phyloP scores from a whole-genome alignment of 2,797 vertebrate species.

The Macrochelys suwanniensis region DNA sequence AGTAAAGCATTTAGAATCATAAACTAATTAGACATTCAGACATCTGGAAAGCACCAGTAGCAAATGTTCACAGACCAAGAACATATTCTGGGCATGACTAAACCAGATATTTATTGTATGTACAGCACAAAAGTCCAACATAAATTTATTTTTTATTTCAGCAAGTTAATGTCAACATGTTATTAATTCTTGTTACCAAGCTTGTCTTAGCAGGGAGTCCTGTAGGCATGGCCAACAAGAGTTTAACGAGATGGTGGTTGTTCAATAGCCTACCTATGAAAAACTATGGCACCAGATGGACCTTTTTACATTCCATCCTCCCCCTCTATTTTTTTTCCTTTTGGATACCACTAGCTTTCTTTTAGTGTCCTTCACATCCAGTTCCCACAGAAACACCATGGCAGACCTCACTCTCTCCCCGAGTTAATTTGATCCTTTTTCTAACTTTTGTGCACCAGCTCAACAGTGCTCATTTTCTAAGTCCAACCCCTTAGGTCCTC shows the following conservation, averaged over 20 bases:
- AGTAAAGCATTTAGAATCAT: conserved; percentile 40
- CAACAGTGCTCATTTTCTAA: not conserved
- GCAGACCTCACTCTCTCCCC: not conserved
- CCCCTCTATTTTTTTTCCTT: not conserved
- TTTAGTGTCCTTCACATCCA: not conserved
- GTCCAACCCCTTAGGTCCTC: not conserved
- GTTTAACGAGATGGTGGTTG: conserved; percentile 27
- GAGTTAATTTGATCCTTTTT: not conserved
- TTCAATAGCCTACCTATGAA: conserved; percentile 9
- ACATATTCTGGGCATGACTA: not conserved
- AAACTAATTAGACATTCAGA: conserved; percentile 70
- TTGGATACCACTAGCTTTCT: not conserved
- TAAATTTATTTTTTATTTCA: conserved; percentile 37
- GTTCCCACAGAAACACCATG: not conserved
- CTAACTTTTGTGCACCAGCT: not conserved
- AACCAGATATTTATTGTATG: conserved; percentile 8
- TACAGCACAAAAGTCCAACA: conserved; percentile 47
- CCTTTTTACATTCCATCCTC: conserved; percentile 26
- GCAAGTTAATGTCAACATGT: conserved; percentile 33
- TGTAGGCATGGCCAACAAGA: conserved; percentile 8
- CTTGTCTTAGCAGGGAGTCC: conserved; percentile 27
- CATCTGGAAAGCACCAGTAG: conserved; percentile 20
- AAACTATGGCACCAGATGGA: conserved; percentile 34
- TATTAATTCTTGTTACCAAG: conserved; percentile 59
- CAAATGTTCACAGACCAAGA: not conserved